Percentiles rank a stretch among this genome's conserved stretches.
Evolutionary conservation across 2,113 vertebrate species (phyloP).

Genomic region (Eurypyga helias): DNA sequence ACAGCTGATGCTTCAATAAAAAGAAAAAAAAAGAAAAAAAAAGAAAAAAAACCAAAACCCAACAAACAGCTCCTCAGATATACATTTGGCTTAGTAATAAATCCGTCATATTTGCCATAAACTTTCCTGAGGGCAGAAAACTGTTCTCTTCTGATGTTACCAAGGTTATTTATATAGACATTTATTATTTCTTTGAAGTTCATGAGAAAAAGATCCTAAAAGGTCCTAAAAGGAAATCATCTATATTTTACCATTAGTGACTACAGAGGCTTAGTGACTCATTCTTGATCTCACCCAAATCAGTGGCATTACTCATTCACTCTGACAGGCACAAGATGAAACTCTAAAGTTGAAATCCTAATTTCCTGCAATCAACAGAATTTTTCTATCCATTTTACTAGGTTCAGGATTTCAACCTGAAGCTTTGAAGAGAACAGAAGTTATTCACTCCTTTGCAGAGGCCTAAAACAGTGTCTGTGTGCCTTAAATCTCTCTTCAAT

Average conservation of each 20-base stretch:
- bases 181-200: constrained; percentile 15
- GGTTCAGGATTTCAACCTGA: neutral
- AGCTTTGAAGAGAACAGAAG: neutral
- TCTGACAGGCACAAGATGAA: neutral
- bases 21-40: neutral
- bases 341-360: neutral
- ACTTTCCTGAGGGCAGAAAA: neutral
- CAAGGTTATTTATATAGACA: neutral
- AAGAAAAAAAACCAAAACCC: neutral
- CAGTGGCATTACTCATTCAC: neutral
- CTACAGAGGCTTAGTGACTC: neutral
- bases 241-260: neutral
- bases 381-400: neutral
- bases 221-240: neutral
- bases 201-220: neutral
- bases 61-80: neutral
- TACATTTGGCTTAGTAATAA: neutral
- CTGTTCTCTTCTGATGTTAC: neutral
- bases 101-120: neutral
- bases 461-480: neutral
- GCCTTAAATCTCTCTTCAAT: neutral
- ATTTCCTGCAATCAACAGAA: neutral
- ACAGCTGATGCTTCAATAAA: neutral
- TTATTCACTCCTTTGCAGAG: neutral
- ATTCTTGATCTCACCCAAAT: neutral